These are phyloP conservation scores for Calliopsis andreniformis DNA, from an alignment of 1,140 invertebrate species.

Conservation along the genomic window DNA sequence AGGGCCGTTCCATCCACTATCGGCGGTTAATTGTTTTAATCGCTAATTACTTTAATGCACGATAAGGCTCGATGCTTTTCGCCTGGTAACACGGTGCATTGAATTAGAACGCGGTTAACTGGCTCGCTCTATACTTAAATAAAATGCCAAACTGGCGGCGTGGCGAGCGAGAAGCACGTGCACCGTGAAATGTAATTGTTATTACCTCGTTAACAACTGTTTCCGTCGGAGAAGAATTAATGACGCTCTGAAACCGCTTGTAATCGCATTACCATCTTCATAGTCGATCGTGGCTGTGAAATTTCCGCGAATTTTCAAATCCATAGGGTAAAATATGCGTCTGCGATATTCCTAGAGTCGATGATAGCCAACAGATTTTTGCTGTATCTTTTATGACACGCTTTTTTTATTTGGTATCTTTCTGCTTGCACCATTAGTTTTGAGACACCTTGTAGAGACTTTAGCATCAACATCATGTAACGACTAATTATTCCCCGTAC, in stretches of 20 bases:
- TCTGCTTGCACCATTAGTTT: too few species aligned
- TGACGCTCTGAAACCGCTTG: not conserved
- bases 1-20: slow-evolving; percentile 41
- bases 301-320: too few species aligned
- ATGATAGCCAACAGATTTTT: too few species aligned
- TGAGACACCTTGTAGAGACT: too few species aligned
- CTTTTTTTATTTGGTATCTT: too few species aligned
- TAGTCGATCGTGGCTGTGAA: too few species aligned
- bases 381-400: too few species aligned
- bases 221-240: not conserved
- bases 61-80: slow-evolving; percentile 44
- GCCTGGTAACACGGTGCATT: slow-evolving; percentile 26
- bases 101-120: slow-evolving; percentile 49
- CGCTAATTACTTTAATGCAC: slow-evolving; percentile 55
- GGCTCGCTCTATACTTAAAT: slow-evolving; percentile 12
- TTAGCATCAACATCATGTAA: too few species aligned
- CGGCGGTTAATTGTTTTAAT: slow-evolving; percentile 55
- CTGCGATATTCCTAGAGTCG: too few species aligned
- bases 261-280: not conserved
- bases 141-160: slow-evolving; percentile 14
- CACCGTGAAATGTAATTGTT: slow-evolving; percentile 5
- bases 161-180: not conserved
- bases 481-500: too few species aligned
- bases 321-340: too few species aligned
- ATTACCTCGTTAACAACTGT: not conserved